Percentiles rank a stretch among this genome's conserved stretches.
These are phyloP conservation scores for Antechinus stuartii DNA, from an alignment of 2,113 vertebrate species.

Conservation along the genomic window DNA sequence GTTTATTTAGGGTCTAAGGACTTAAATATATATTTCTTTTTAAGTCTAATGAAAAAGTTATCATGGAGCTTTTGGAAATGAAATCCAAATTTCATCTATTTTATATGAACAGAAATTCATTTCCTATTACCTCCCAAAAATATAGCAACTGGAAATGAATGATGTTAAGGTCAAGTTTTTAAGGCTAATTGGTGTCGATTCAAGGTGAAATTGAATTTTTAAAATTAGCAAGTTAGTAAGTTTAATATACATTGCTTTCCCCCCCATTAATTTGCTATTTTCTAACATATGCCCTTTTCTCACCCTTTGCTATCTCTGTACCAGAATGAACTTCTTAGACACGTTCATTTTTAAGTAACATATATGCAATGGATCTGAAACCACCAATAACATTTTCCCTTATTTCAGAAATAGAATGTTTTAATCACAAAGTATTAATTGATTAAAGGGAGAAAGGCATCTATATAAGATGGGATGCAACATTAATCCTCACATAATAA, in stretches of 20 bases:
- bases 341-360: constrained; percentile 18
- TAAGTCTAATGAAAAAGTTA: background rate
- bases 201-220: constrained; percentile 41
- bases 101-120: constrained; percentile 13
- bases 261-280: constrained; percentile 21
- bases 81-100: background rate
- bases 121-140: background rate
- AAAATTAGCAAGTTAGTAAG: constrained; percentile 12
- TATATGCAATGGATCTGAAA: constrained; percentile 32
- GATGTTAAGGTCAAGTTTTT: background rate
- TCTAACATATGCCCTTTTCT: constrained; percentile 19
- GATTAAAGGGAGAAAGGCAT: constrained; percentile 9
- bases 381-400: constrained; percentile 26
- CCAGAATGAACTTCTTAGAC: constrained; percentile 41
- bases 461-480: constrained; percentile 55
- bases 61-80: constrained; percentile 1
- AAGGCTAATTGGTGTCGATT: constrained; percentile 15
- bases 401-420: constrained; percentile 54
- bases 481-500: constrained; percentile 62
- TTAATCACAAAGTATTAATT: constrained; percentile 60
- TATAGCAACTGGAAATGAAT: background rate
- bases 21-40: background rate
- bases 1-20: background rate
- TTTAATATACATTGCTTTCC: background rate
- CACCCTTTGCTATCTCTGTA: constrained; percentile 32